Evolutionary conservation across 2,888 invertebrate genomes (phyloP).

Genomic region (Aphodius granarius): DNA sequence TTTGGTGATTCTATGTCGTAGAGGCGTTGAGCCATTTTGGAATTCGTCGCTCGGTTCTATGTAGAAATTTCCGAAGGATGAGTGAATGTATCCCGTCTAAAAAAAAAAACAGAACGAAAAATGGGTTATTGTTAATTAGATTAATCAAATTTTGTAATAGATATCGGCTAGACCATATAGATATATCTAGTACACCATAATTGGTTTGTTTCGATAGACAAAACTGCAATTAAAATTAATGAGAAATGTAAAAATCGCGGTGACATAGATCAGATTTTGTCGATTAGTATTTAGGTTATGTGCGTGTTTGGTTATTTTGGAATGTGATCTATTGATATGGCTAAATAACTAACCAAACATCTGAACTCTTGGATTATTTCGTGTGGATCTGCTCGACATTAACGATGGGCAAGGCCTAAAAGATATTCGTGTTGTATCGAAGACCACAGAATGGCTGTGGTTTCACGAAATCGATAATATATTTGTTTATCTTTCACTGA

Average conservation of each 20-base stretch:
- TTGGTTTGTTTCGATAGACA: background rate
- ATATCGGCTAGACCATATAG: background rate
- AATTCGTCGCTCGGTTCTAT: conserved; percentile 64
- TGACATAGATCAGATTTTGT: background rate
- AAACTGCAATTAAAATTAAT: background rate
- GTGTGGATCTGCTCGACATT: too few relatives aligned
- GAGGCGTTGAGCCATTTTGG: background rate
- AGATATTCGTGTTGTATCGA: too few relatives aligned
- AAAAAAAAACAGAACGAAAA: conserved; percentile 37
- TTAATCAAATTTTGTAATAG: background rate
- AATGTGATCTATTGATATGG: background rate
- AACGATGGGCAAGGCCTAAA: too few relatives aligned
- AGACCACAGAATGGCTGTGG: too few relatives aligned
- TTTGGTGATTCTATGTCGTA: background rate
- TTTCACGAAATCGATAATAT: too few relatives aligned
- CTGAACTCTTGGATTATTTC: too few relatives aligned
- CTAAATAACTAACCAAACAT: too few relatives aligned
- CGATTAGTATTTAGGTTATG: background rate
- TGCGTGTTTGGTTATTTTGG: background rate
- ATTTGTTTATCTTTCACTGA: too few relatives aligned
- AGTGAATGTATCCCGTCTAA: conserved; percentile 71
- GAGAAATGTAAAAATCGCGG: background rate
- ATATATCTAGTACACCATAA: background rate
- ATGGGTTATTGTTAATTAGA: background rate
- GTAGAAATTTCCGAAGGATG: conserved; percentile 65